These are phyloP conservation scores for Pristionchus maxplancki DNA, from an alignment of 2,888 invertebrate species.

Conservation along the genomic window DNA sequence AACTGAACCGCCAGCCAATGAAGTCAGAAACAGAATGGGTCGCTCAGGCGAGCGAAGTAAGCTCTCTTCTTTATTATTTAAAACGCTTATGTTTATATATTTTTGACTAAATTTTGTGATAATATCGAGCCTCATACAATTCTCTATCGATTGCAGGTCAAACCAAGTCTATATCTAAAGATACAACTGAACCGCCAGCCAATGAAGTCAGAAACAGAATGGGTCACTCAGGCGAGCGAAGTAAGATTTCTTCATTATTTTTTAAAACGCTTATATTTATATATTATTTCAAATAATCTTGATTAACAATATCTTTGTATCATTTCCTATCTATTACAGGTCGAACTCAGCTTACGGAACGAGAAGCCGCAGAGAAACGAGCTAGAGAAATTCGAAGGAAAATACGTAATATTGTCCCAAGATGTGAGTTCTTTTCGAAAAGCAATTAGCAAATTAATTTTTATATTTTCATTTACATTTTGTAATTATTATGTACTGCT, in stretches of 20 bases:
- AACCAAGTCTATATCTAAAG: too few relatives aligned
- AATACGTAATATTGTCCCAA: background rate
- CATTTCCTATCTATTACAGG: background rate
- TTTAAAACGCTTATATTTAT: background rate
- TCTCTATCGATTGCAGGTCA: too few relatives aligned
- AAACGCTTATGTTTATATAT: too few relatives aligned
- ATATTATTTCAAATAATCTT: too few relatives aligned
- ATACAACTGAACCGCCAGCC: too few relatives aligned
- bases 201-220: too few relatives aligned
- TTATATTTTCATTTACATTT: background rate
- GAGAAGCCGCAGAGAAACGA: background rate
- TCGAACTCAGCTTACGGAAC: background rate
- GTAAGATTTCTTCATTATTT: background rate
- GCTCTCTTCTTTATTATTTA: too few relatives aligned
- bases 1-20: background rate
- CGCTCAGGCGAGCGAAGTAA: background rate
- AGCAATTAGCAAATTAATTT: background rate
- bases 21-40: background rate
- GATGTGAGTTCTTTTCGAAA: background rate
- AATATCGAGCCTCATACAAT: too few relatives aligned
- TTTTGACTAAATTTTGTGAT: too few relatives aligned
- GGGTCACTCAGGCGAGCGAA: background rate
- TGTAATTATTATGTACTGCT: background rate
- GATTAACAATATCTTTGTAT: background rate
- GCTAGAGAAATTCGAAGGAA: background rate